Percentiles rank a stretch among this genome's conserved stretches.
Conservation (phyloP, 2,888 invertebrate genomes). For the Cetonia aurata region DNA sequence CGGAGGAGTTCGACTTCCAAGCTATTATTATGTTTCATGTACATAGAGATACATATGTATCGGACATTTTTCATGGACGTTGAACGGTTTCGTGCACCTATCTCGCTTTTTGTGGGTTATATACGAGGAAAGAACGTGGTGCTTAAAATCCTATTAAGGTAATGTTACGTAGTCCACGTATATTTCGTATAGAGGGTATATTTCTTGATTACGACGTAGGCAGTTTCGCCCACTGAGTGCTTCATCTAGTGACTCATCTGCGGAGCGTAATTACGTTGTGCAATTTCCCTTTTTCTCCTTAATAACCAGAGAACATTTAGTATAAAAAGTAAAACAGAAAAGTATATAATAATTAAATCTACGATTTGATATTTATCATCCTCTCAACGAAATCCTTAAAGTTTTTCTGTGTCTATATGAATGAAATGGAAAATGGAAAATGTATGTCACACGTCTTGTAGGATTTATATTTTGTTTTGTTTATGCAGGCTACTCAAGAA, state of each 20-base stretch:
- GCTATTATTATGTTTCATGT: conserved; percentile 6
- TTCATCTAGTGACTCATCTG: conserved; percentile 11
- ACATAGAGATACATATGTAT: conserved; percentile 14
- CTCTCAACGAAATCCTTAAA: no score
- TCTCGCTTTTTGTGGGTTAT: background rate
- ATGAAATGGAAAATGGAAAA: no score
- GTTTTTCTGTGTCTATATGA: no score
- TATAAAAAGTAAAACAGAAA: no score
- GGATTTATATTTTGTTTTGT: no score
- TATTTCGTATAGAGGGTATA: conserved; percentile 7
- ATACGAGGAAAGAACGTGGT: conserved; percentile 14
- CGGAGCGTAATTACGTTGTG: conserved; percentile 5
- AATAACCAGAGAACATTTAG: no score
- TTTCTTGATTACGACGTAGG: conserved; percentile 25
- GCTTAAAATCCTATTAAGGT: conserved; percentile 38
- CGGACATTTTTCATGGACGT: conserved; percentile 7
- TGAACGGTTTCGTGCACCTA: background rate
- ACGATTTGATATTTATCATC: no score
- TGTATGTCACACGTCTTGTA: no score
- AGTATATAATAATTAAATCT: no score
- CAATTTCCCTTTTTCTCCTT: background rate
- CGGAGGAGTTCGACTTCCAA: conserved; percentile 19
- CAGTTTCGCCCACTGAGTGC: background rate
- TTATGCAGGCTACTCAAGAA: no score
- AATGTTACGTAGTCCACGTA: conserved; percentile 15